Percentiles rank a stretch among this genome's conserved stretches.
phyloP scores from a whole-genome alignment of 2,113 vertebrate species.

The Lepus americanus region DNA sequence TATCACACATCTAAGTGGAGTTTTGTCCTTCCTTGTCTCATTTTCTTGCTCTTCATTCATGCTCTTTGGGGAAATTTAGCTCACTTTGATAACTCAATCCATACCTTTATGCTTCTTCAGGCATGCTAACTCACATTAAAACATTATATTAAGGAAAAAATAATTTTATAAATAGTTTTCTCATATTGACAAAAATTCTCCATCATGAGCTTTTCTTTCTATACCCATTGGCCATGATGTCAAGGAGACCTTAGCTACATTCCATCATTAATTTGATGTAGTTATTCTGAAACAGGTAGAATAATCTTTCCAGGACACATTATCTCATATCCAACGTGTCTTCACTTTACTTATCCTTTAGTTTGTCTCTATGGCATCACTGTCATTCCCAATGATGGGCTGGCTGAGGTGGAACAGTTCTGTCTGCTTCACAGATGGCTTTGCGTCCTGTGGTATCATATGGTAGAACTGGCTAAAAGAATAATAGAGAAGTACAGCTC shows the following conservation, averaged over 20 bases:
- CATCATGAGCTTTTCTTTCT: neutral
- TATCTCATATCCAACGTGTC: neutral
- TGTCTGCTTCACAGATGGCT: neutral
- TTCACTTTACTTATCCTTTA: neutral
- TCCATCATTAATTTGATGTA: neutral
- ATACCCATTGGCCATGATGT: neutral
- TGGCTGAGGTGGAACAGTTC: neutral
- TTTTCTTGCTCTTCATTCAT: neutral
- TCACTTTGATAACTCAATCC: neutral
- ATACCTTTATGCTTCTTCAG: neutral
- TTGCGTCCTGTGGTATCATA: neutral
- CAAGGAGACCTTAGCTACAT: neutral
- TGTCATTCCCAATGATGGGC: neutral
- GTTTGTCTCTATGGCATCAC: neutral
- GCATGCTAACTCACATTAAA: neutral
- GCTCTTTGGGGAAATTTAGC: neutral
- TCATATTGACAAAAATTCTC: neutral
- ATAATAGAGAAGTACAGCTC: neutral
- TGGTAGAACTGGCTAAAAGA: neutral
- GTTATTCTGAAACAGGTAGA: neutral
- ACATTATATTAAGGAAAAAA: neutral
- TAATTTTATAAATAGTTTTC: neutral
- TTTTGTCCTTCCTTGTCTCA: neutral
- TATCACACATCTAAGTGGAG: neutral
- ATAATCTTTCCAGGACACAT: neutral